Base-by-base conservation (phyloP, 2,113 vertebrate genomes). In the Oreocharis arfaki region DNA sequence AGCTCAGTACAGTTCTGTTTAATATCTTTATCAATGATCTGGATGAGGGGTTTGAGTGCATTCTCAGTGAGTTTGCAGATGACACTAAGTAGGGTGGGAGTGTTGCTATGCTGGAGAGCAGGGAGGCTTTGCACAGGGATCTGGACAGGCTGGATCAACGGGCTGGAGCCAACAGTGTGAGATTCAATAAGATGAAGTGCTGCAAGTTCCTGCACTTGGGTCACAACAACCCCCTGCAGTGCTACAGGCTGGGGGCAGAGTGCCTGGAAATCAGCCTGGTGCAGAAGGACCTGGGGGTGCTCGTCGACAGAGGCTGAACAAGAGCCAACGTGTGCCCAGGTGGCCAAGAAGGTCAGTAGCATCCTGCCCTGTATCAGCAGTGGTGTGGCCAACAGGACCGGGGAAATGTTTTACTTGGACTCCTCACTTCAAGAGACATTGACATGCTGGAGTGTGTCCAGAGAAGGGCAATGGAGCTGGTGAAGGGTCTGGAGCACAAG, bases 381-480 rank as follows among this genome's bases (percentile, higher is more conserved):
- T 8, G 28, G 7, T 8, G 27, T 65, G 37, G 27, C 7, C 27
- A 67, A 28, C 27, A 74, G 46, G 19, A 75, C 13, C 4, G n/a
- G 52, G 7, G 24, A 13, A 82, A 3, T 20, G 13, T 6, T 46
- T 9, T 39, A 46, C 46, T 52, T 74, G 19, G 28, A 19, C 13
- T 17, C 42, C 44, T 59, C 16, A 52, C 37, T 67, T 74, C 13
- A 59, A 24, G 22, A 50, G 33, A 67, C 19, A 10, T 3, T 20
- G 52, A 67, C 2, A 10, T 1, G 2, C 27, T 37, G 8, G 27
- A 65, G 6, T 1, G 0, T 11, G 28, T 59, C 19, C 44, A 59
- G 33, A 67, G 69, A 52, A 67, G 46, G 28, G 13, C 26, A 64
- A 9, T 4, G 4, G 42, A 57, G 11, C 52, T 82, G 52, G 7